Conservation (phyloP, 2,888 invertebrate genomes). For the Andrena flavipes region DNA sequence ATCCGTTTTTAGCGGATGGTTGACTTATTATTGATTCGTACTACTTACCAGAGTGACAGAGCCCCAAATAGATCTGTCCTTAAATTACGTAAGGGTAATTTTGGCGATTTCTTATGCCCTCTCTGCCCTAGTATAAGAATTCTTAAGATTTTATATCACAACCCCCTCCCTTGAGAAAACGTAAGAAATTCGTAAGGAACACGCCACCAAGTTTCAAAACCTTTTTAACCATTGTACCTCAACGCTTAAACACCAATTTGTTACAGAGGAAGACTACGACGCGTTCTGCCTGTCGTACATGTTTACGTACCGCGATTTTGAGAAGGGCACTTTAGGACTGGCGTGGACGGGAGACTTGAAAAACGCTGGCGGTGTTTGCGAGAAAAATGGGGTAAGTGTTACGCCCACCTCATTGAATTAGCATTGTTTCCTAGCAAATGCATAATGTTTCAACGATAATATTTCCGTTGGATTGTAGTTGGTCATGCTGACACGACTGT, state of each 20-base stretch:
- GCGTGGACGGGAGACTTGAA: constrained; percentile 98
- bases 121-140: too few species aligned
- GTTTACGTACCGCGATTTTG: constrained; percentile 98
- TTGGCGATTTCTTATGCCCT: too few species aligned
- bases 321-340: constrained; percentile 96
- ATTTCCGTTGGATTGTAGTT: neutral
- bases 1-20: neutral
- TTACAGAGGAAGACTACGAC: constrained; percentile 97
- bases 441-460: neutral
- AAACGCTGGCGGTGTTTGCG: constrained; percentile 98
- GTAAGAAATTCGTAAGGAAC: too few species aligned
- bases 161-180: too few species aligned
- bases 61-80: too few species aligned
- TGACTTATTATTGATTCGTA: neutral
- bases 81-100: neutral
- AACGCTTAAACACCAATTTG: neutral
- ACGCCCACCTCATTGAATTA: neutral
- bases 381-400: constrained; percentile 94
- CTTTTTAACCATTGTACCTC: too few species aligned
- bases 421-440: neutral
- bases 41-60: neutral
- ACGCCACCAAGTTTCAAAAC: too few species aligned
- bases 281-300: constrained; percentile 99
- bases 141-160: too few species aligned
- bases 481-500: neutral